A percentile compares a stretch with the other conserved stretches of the same genome.
These are phyloP conservation scores for Parapsyche elsis DNA, from an alignment of 1,140 invertebrate genomes.

Conservation along the genomic window DNA sequence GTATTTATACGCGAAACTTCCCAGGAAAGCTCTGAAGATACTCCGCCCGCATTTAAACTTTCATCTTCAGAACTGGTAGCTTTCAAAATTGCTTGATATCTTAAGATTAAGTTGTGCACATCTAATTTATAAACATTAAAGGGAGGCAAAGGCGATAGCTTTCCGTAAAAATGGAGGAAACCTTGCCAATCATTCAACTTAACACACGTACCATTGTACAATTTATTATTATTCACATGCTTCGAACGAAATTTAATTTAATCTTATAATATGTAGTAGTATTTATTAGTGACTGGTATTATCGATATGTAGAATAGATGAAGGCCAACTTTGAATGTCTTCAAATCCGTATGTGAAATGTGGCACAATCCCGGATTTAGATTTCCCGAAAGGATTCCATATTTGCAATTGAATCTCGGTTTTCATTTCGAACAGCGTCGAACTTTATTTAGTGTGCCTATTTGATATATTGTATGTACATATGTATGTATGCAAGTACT, in stretches of 20 bases:
- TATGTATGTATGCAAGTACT: no score
- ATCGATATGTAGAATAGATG: no score
- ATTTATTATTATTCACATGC: background rate
- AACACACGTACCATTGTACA: background rate
- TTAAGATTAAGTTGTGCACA: background rate
- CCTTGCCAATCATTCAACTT: no score
- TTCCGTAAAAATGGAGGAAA: no score
- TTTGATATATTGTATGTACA: no score
- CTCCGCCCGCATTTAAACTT: background rate
- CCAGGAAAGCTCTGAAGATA: background rate
- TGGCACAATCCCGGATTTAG: constrained; percentile 14
- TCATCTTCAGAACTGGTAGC: background rate
- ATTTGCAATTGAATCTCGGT: constrained; percentile 8
- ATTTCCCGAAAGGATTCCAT: constrained; percentile 24
- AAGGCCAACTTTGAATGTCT: background rate
- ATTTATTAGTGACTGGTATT: no score
- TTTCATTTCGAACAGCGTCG: background rate
- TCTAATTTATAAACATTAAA: background rate
- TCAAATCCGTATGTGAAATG: background rate
- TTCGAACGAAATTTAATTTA: no score
- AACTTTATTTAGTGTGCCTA: no score
- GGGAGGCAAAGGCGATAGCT: no score
- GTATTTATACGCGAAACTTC: background rate
- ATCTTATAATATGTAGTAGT: no score
- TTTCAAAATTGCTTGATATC: background rate